Evolutionary conservation across 2,113 vertebrate genomes (phyloP).

Genomic region (Vicugna pacos): DNA sequence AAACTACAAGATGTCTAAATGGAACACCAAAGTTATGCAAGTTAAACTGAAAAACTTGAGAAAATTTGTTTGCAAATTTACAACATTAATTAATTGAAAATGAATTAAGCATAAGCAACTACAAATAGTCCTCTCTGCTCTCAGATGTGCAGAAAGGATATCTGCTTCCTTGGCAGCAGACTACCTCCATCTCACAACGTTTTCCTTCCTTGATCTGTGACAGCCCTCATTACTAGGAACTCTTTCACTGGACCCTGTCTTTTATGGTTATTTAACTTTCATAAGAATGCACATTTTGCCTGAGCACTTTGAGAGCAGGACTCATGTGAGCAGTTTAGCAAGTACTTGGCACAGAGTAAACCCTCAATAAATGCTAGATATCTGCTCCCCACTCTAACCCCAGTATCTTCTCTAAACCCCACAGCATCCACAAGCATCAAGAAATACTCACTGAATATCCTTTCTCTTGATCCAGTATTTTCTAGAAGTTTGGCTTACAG

Average conservation of each 20-base stretch:
- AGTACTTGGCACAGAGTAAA: neutral
- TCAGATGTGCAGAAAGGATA: neutral
- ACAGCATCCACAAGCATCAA: neutral
- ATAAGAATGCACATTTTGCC: neutral
- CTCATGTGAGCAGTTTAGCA: neutral
- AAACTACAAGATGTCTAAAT: slow-evolving; percentile 53
- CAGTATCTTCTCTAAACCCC: neutral
- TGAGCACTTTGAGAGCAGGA: neutral
- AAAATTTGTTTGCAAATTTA: slow-evolving; percentile 35
- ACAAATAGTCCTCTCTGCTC: neutral
- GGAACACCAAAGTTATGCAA: slow-evolving; percentile 25
- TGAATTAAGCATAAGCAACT: slow-evolving; percentile 20
- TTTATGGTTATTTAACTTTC: neutral
- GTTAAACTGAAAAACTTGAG: slow-evolving; percentile 39
- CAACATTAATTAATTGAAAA: slow-evolving; percentile 17
- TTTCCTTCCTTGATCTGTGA: neutral
- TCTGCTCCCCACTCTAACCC: too few relatives aligned
- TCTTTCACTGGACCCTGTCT: neutral
- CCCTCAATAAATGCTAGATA: neutral
- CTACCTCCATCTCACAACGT: neutral
- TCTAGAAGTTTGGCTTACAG: neutral
- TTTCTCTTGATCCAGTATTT: neutral
- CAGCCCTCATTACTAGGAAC: neutral
- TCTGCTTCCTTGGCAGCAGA: neutral
- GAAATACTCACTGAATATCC: neutral